Percentiles rank a stretch among this genome's conserved stretches.
Evolutionary conservation across 1,140 invertebrate species (phyloP).

Genomic region (Dendroctonus ponderosae): DNA sequence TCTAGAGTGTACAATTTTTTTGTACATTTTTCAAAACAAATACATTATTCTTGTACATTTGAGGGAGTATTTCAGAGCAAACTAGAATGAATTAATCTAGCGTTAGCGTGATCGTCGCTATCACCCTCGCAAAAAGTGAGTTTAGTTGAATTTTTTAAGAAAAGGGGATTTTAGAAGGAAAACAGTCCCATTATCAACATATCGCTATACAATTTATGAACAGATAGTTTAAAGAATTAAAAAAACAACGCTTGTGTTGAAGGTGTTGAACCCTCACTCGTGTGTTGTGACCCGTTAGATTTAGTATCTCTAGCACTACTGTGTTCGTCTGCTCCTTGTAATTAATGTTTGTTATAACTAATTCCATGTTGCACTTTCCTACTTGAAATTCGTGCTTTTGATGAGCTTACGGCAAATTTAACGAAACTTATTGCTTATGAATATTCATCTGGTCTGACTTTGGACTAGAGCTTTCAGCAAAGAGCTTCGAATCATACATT

Average conservation of each 20-base stretch:
- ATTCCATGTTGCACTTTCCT: conserved; percentile 23
- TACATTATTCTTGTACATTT: no score
- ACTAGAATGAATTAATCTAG: no score
- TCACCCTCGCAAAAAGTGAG: no score
- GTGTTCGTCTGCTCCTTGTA: conserved; percentile 46
- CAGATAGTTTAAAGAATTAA: conserved; percentile 8
- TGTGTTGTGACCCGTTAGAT: conserved; percentile 47
- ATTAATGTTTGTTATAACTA: conserved; percentile 33
- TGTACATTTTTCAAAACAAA: no score
- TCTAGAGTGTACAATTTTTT: no score
- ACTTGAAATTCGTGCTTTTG: conserved; percentile 19
- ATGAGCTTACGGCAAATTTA: not conserved
- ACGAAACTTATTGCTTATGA: not conserved
- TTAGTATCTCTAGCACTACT: conserved; percentile 44
- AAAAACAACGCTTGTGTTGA: conserved; percentile 35
- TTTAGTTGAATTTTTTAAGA: no score
- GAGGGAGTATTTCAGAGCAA: no score
- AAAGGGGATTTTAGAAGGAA: not conserved
- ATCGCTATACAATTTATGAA: conserved; percentile 12
- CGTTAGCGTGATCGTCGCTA: no score
- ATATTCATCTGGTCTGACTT: no score
- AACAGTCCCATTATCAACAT: conserved; percentile 12
- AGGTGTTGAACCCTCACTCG: conserved; percentile 45
- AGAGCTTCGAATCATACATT: not conserved
- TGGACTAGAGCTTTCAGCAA: not conserved